Evolutionary conservation across 1,140 invertebrate species (phyloP), one percentile per base, ranked within the genome.

Genomic region (Aphaenogaster rudis): DNA sequence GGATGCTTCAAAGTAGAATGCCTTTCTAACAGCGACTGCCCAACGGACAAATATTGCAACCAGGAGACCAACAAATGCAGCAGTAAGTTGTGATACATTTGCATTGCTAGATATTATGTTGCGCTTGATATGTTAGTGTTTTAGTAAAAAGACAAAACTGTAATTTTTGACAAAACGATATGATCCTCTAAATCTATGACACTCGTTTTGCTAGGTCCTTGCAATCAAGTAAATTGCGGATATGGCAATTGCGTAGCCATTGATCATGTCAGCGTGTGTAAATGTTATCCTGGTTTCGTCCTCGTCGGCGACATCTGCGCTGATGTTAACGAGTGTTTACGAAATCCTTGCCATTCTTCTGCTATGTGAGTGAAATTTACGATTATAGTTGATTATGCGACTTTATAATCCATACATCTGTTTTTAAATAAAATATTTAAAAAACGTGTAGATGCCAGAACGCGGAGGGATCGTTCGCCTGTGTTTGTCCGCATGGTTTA

Each of bases 1-100:
- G 97, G 97, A 11, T 98, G 98, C 90, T 98, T 98, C 94, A 97
- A 97, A 95, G 98, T 98, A 2, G 98, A 98, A 95, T 99, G 98
- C 93, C 95, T 97, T 1, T 96, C 96, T 8, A 96, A 98, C 94
- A 96, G 96, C 50, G 98, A 98, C 76, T 99, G 98, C 93, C 94
- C 97, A 2, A 94, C 91, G 15, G 97, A 98, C 88, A 97, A 97
- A 94, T 96, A 96, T 80, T 98, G 98, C 92, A 97, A 98, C 92
- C 90, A 92, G 8, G 96, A 97, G 88, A 96, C 95, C 21, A 98
- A 98, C 93, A 98, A 98, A 94, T 98, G 98, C 94, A 95, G 97
- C 91, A 97, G 97, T 97, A 95, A 95, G 96, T 94, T 52, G 48
- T 28, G 9, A 76, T 11, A 5, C 17, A 2, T 28, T 87, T 21